Percentiles rank a stretch among this genome's conserved stretches.
Evolutionary conservation across 1,140 invertebrate species (phyloP).

Genomic region (Trachymyrmex cornetzi): DNA sequence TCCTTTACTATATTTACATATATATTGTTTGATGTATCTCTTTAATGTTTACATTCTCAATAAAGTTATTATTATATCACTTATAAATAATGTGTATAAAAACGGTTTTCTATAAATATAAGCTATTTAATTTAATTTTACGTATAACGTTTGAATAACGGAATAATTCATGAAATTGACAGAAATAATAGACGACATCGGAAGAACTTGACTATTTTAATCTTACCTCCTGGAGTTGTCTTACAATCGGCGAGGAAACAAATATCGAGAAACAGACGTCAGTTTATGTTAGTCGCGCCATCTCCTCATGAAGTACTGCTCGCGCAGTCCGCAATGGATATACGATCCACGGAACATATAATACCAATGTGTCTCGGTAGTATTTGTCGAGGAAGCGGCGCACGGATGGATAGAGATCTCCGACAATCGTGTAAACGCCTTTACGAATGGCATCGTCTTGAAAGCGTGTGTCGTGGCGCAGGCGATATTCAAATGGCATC

Average conservation of each 20-base stretch:
- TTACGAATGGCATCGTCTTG: constrained; percentile 63
- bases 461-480: constrained; percentile 66
- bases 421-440: constrained; percentile 67
- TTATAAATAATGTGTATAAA: not conserved
- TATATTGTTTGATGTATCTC: too few relatives aligned
- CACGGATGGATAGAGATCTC: constrained; percentile 68
- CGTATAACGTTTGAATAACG: not conserved
- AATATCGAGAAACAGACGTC: constrained; percentile 48
- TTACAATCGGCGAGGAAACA: constrained; percentile 39
- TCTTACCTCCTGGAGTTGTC: not conserved
- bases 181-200: not conserved
- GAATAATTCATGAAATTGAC: constrained; percentile 9
- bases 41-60: too few relatives aligned
- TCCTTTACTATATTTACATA: too few relatives aligned
- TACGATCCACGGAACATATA: constrained; percentile 62
- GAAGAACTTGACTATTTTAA: not conserved
- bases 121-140: not conserved
- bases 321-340: constrained; percentile 35
- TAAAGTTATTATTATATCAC: too few relatives aligned
- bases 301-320: constrained; percentile 43
- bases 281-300: constrained; percentile 56
- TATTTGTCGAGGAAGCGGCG: constrained; percentile 53
- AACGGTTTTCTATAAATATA: not conserved
- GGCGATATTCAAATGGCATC: constrained; percentile 85
- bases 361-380: constrained; percentile 58